Evolutionary conservation across 1,140 invertebrate genomes (phyloP).

Genomic region (Rhopalosiphum padi): DNA sequence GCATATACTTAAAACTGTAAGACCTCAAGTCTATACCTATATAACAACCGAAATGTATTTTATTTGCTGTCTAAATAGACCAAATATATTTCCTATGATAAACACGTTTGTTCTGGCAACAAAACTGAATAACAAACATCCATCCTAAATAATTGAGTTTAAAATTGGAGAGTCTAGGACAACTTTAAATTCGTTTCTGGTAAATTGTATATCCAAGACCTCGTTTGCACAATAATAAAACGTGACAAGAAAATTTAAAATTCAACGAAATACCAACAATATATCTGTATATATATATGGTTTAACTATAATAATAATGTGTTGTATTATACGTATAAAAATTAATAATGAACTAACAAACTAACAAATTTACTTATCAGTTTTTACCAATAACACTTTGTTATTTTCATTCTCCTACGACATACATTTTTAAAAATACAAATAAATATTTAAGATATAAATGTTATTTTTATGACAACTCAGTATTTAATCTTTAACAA

Average conservation of each 20-base stretch:
- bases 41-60: not conserved
- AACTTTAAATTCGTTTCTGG: slow-evolving; percentile 32
- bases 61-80: not conserved
- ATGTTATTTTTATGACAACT: too few species aligned
- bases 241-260: slow-evolving; percentile 27
- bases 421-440: too few species aligned
- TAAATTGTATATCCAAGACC: slow-evolving; percentile 15
- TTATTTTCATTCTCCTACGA: not conserved
- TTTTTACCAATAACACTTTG: not conserved
- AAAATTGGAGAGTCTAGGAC: not conserved
- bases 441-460: too few species aligned
- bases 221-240: not conserved
- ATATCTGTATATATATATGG: not conserved
- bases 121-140: slow-evolving; percentile 47
- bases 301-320: not conserved
- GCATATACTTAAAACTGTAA: not conserved
- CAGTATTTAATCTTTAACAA: not conserved
- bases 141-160: slow-evolving; percentile 11
- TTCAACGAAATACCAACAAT: not conserved
- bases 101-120: slow-evolving; percentile 33
- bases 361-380: not conserved
- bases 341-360: not conserved
- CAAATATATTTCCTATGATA: slow-evolving; percentile 21
- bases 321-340: not conserved
- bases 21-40: not conserved